Conservation (phyloP, 2,888 invertebrate species). For the Zygaena filipendulae region DNA sequence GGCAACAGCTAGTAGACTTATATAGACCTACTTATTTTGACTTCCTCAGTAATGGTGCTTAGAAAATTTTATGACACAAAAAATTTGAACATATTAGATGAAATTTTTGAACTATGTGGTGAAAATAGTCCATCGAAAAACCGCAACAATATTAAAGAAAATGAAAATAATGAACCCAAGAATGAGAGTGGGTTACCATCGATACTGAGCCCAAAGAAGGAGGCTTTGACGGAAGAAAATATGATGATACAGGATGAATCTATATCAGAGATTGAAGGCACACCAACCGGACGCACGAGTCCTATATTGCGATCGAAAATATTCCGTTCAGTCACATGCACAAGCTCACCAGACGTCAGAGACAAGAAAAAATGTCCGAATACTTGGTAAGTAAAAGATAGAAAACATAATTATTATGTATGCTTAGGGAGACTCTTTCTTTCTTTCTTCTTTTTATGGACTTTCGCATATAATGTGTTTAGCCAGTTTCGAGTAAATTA, state of each 20-base stretch:
- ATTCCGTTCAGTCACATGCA: conserved; percentile 6
- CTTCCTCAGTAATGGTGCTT: conserved; percentile 30
- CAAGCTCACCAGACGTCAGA: conserved; percentile 24
- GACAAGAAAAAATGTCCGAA: conserved; percentile 50
- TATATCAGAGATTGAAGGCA: conserved; percentile 42
- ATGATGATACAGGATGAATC: conserved; percentile 30
- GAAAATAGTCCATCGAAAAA: conserved; percentile 20
- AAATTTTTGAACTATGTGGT: conserved; percentile 37
- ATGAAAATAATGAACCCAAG: no score
- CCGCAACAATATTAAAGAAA: conserved; percentile 11
- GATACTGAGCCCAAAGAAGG: conserved; percentile 17
- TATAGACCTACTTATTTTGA: no score
- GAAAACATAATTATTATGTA: no score
- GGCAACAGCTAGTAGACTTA: no score
- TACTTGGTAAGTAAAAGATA: conserved; percentile 41
- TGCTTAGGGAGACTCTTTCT: no score
- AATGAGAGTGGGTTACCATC: no score
- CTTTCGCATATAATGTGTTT: no score
- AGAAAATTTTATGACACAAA: conserved; percentile 40
- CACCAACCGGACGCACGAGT: conserved; percentile 43
- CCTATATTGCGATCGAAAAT: conserved; percentile 39
- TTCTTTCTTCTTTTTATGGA: no score
- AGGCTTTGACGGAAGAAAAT: conserved; percentile 20
- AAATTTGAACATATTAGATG: conserved; percentile 33
- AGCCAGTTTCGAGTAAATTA: no score